Evolutionary conservation across 1,140 invertebrate species (phyloP), one percentile per base, ranked within the genome.

Genomic region (Pseudomyrmex cubaensis): DNA sequence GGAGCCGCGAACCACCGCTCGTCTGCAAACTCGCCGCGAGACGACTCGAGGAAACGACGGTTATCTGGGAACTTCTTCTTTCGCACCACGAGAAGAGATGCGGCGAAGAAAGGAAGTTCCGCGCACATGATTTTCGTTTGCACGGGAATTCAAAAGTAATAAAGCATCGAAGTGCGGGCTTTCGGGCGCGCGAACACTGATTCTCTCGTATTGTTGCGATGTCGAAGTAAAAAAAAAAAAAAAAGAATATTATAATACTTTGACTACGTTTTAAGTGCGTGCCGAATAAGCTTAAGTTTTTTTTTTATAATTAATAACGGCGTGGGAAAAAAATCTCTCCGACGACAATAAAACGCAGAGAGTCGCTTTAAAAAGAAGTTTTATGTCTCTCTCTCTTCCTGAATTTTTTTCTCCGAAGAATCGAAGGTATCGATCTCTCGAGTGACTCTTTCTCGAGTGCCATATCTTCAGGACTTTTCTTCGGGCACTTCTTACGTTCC

Each of bases 351-450:
- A 35, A 1, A 7, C 13, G 54, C 46, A n/a, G 12, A 59, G 70
- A 78, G 70, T 70, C 35, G 48, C 76, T 25, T 59, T 59, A 17
- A 25, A 46, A 56, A 52, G 50, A 35, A 35, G 35, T 35, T 35
- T 35, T 35, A 35, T 72, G 25, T 59, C 66, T 59, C 15, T 20
- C 76, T 35, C 35, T 80, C 44, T 80, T 52, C 54, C 44, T 59
- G 72, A 80, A 78, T 78, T 57, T 72, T 67, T 70, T 72, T 13
- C 12, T 50, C 9, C 35, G 44, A 70, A 70, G 54, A 80, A 80
- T 72, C 44, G 54, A 59, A 59, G 66, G 8, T 20, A 80, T 80
- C 54, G 66, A 80, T 80, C 64, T 80, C 64, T 80, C 54, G 66
- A n/a, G 66, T 20, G 75, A 20, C 44, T 80, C 15, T 25, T 59